A percentile compares a stretch with the other conserved stretches of the same genome.
These are phyloP conservation scores for Heliconius hermathena DNA, from an alignment of 1,140 invertebrate species.

Conservation along the genomic window DNA sequence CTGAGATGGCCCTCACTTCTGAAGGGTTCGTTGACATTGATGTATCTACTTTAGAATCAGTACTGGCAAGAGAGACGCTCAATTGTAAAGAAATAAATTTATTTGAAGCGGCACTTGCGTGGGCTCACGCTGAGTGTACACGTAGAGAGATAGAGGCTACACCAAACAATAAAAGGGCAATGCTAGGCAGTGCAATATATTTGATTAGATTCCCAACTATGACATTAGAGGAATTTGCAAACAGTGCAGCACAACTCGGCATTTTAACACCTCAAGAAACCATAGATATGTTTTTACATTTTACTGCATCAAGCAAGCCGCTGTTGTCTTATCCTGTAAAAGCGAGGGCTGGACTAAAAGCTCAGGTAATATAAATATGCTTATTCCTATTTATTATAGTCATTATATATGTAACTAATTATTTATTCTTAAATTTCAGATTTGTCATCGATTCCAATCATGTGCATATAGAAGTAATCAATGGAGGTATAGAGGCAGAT, in stretches of 20 bases:
- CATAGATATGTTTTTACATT: conserved; percentile 95
- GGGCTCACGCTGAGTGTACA: conserved; percentile 93
- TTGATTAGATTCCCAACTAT: conserved; percentile 95
- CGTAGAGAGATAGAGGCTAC: conserved; percentile 90
- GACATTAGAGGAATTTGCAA: conserved; percentile 95
- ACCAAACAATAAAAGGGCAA: conserved; percentile 86
- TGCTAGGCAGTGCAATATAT: conserved; percentile 90
- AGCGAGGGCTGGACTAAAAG: conserved; percentile 91
- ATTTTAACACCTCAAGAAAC: conserved; percentile 94
- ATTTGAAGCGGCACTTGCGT: conserved; percentile 94
- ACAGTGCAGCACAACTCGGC: conserved; percentile 93
- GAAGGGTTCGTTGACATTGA: conserved; percentile 97
- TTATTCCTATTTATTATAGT: background rate
- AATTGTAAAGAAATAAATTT: conserved; percentile 95
- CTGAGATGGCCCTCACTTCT: conserved; percentile 95
- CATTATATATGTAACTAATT: background rate
- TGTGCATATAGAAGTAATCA: conserved; percentile 98
- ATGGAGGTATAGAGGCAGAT: conserved; percentile 95
- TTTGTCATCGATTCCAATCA: conserved; percentile 97
- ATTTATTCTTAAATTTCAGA: conserved; percentile 80
- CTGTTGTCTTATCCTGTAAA: conserved; percentile 90
- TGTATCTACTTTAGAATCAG: conserved; percentile 92
- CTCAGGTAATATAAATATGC: conserved; percentile 84
- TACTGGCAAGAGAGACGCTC: conserved; percentile 92
- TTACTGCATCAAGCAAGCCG: conserved; percentile 92